Base-by-base conservation (phyloP, 1,140 invertebrate species). In the Latrodectus geometricus region DNA sequence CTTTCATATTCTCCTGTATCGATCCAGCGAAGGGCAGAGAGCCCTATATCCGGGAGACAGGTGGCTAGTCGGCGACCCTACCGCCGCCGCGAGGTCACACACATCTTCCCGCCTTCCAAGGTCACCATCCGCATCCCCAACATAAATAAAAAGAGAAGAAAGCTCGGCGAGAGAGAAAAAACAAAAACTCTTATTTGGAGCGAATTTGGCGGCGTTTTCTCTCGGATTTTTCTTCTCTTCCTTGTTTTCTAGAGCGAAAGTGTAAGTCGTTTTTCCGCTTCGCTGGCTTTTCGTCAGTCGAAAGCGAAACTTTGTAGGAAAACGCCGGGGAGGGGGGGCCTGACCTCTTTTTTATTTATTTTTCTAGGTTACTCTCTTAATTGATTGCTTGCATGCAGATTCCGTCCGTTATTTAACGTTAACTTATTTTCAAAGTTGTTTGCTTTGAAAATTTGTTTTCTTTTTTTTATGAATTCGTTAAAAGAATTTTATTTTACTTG, bases 21-120 rank as follows among this genome's bases (percentile, higher is more conserved):
- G 82, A 76, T 76, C 66, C n/a, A 73, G 49, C 23, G 68, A 21
- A 81, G 56, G 68, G 78, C 84, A 70, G 66, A 21, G 65, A 78
- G 74, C 84, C 84, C 56, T 61, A 72, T 78, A 86, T 86, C 84
- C 84, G 84, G 84, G 84, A 86, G 84, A 86, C 84, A 86, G 84
- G 84, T 86, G 84, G 84, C 69, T 86, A 77, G 75, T 86, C 84
- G 78, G 75, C 84, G 82, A 84, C 82, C 82, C 73, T 48, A 69
- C 68, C 78, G 68, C 78, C 65, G 68, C 78, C 65, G 78, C 69
- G 80, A 83, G 80, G 80, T 83, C 80, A 74, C 80, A 49, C 82
- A 66, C 82, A 56, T 52, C 54, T 76, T 70, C 73, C 82, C 73
- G 23, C 82, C 84, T 77, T 61, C 84, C 84, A 86, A 86, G 84